Percentiles rank a stretch among this genome's conserved stretches.
These are phyloP conservation scores for Rhinogobius similis DNA, from an alignment of 2,113 vertebrate genomes.

Conservation along the genomic window DNA sequence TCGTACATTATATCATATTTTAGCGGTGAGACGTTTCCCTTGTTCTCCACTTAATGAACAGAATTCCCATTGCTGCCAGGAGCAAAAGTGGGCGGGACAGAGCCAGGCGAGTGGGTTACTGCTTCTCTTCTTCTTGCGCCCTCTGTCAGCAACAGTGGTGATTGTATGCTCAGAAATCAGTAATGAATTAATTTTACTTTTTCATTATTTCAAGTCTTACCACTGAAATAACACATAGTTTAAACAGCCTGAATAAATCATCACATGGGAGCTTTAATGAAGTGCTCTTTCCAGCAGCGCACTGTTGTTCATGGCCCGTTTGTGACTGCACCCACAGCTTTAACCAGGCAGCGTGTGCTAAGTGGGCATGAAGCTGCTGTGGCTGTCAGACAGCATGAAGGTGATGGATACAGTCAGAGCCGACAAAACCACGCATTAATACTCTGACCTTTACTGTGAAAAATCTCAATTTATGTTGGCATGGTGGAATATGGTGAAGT, in stretches of 20 bases:
- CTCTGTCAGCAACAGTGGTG: not conserved
- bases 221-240: not conserved
- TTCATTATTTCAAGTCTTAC: not conserved
- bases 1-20: no score
- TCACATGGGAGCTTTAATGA: conserved; percentile 1
- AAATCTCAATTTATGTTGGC: conserved; percentile 24
- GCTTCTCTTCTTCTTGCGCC: not conserved
- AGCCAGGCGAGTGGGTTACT: no score
- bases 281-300: conserved; percentile 59
- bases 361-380: conserved; percentile 18
- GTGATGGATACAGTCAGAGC: conserved; percentile 36
- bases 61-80: no score
- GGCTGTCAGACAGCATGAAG: conserved; percentile 20
- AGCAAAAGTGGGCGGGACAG: no score
- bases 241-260: not conserved
- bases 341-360: conserved; percentile 36
- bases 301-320: conserved; percentile 62
- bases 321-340: conserved; percentile 26
- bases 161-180: not conserved
- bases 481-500: conserved; percentile 34
- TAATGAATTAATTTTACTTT: not conserved
- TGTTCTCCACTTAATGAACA: no score
- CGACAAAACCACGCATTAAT: conserved; percentile 15
- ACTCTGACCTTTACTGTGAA: not conserved
- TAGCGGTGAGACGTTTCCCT: no score